Conservation (phyloP, 2,888 invertebrate species). For the Amphipoea oculea region DNA sequence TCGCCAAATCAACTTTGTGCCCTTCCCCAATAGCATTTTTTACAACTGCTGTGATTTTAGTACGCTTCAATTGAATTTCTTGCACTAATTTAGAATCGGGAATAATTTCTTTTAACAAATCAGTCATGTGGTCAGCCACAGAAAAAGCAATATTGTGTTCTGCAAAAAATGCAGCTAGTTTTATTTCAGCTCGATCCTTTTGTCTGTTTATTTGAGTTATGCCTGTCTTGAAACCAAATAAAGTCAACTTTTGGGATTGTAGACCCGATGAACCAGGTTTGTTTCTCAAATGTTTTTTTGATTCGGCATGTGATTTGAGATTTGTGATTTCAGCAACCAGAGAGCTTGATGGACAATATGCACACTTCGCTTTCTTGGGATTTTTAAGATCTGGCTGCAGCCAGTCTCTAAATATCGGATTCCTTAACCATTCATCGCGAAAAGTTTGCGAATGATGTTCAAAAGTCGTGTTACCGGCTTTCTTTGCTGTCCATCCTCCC, state of each 20-base stretch:
- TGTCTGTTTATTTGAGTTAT: neutral
- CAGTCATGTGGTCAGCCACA: conserved; percentile 14
- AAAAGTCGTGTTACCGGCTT: too few relatives aligned
- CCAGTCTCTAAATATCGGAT: too few relatives aligned
- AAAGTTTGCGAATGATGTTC: too few relatives aligned
- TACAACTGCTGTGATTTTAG: conserved; percentile 1
- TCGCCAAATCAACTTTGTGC: conserved; percentile 16
- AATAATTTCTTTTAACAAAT: conserved; percentile 14
- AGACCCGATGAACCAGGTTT: conserved; percentile 24
- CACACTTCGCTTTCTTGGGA: too few relatives aligned
- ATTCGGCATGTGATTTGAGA: neutral
- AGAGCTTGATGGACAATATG: too few relatives aligned
- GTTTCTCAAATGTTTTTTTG: conserved; percentile 18
- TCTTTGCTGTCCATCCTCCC: too few relatives aligned
- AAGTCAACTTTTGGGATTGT: neutral
- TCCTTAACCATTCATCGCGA: too few relatives aligned
- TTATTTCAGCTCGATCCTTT: conserved; percentile 20
- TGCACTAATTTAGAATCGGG: conserved; percentile 6
- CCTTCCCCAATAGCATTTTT: conserved; percentile 17
- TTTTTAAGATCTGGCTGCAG: too few relatives aligned
- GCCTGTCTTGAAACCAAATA: neutral
- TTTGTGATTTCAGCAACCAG: neutral
- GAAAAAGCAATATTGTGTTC: conserved; percentile 20
- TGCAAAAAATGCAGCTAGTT: conserved; percentile 24
- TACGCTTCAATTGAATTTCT: conserved; percentile 6